A percentile compares a stretch with the other conserved stretches of the same genome.
These are phyloP conservation scores for Oryzias celebensis DNA, from an alignment of 2,113 vertebrate genomes.

Conservation along the genomic window DNA sequence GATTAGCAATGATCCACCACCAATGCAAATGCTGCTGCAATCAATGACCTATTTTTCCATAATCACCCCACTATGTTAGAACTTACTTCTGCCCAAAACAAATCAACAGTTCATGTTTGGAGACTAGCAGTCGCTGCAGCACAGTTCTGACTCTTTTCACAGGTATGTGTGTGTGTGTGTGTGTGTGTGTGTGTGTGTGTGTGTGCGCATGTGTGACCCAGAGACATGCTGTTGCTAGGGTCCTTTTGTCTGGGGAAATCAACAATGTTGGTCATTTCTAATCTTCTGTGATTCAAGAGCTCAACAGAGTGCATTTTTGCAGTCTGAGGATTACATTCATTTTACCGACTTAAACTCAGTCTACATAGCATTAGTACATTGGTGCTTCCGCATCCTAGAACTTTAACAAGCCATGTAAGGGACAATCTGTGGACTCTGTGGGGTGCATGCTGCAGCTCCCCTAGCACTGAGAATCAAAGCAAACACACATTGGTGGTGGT, in stretches of 20 bases:
- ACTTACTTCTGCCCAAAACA: constrained; percentile 47
- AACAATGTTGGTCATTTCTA: constrained; percentile 48
- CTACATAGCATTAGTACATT: constrained; percentile 17
- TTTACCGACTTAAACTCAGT: constrained; percentile 40
- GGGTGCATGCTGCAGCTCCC: constrained; percentile 30
- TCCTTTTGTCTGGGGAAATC: constrained; percentile 38
- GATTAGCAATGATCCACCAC: constrained; percentile 55
- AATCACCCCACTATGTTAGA: constrained; percentile 29
- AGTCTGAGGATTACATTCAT: constrained; percentile 64
- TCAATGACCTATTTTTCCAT: constrained; percentile 41
- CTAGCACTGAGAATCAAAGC: constrained; percentile 77
- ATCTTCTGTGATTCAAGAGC: constrained; percentile 57
- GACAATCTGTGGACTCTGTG: constrained; percentile 34
- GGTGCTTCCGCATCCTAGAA: constrained; percentile 42
- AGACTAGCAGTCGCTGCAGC: constrained; percentile 18
- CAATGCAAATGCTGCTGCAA: constrained; percentile 29
- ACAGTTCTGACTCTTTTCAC: background rate
- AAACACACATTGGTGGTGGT: constrained; percentile 71
- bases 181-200: background rate
- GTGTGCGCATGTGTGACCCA: background rate
- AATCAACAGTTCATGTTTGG: constrained; percentile 49
- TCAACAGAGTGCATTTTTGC: constrained; percentile 52
- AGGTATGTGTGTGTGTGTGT: background rate
- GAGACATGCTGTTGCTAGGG: constrained; percentile 23
- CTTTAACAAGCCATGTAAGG: constrained; percentile 45